phyloP scores from a whole-genome alignment of 2,888 invertebrate genomes.

The Zaprionus obscuricornis region DNA sequence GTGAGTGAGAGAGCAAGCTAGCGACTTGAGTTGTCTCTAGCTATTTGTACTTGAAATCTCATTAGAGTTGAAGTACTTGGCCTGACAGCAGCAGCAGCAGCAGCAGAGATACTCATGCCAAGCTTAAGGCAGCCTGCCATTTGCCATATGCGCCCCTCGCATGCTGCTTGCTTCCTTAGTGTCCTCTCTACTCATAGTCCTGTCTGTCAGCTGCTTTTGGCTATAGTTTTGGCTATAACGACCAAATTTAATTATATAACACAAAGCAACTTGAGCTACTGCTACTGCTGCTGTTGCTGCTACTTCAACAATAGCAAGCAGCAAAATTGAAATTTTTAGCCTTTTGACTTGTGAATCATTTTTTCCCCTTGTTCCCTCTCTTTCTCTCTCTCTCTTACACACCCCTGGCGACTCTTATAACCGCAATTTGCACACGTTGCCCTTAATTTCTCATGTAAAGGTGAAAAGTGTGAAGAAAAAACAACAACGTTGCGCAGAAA shows the following conservation, averaged over 20 bases:
- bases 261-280: constrained; percentile 51
- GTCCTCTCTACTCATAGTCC: no score
- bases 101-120: constrained; percentile 5
- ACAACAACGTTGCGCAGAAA: no score
- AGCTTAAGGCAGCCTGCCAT: constrained; percentile 7
- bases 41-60: constrained; percentile 75
- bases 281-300: not conserved
- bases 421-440: constrained; percentile 67
- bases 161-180: no score
- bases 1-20: not conserved
- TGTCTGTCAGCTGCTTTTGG: not conserved
- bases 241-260: constrained; percentile 74
- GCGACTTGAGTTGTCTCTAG: constrained; percentile 43
- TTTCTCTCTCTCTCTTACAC: no score
- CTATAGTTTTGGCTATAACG: constrained; percentile 67
- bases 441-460: constrained; percentile 52
- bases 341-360: constrained; percentile 50
- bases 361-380: no score
- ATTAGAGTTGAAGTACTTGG: constrained; percentile 74
- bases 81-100: constrained; percentile 43
- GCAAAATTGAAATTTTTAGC: constrained; percentile 49
- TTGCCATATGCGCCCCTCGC: no score
- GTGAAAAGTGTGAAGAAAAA: constrained; percentile 45
- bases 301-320: constrained; percentile 35
- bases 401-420: no score